Evolutionary conservation across 2,888 invertebrate genomes (phyloP).

Genomic region (Andricus quercusramuli): DNA sequence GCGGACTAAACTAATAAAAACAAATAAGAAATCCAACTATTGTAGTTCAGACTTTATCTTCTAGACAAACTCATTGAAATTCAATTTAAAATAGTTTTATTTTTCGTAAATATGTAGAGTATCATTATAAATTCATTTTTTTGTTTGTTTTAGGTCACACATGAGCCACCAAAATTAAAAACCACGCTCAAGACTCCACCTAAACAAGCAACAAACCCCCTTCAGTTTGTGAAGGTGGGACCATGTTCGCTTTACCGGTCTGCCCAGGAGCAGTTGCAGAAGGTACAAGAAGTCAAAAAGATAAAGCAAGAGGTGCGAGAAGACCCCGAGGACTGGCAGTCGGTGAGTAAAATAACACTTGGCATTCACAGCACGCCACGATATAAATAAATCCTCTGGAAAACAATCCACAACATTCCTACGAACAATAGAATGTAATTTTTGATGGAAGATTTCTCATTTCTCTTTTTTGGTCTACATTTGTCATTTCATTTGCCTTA

Average conservation of each 20-base stretch:
- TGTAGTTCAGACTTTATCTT: background rate
- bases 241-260: slow-evolving; percentile 92
- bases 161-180: slow-evolving; percentile 76
- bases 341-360: slow-evolving; percentile 81
- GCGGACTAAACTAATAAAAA: too few relatives aligned
- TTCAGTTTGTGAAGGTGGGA: slow-evolving; percentile 93
- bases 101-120: background rate
- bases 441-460: background rate
- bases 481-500: too few relatives aligned
- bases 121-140: background rate
- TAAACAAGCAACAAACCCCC: slow-evolving; percentile 91
- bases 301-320: slow-evolving; percentile 89
- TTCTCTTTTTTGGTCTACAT: background rate
- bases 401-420: background rate
- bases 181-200: slow-evolving; percentile 83
- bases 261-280: slow-evolving; percentile 91
- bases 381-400: background rate
- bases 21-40: too few relatives aligned
- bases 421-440: background rate
- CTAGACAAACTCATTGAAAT: background rate
- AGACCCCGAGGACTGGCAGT: slow-evolving; percentile 95
- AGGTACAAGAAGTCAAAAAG: slow-evolving; percentile 91
- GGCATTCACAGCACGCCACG: background rate
- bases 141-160: slow-evolving; percentile 66
- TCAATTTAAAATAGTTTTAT: slow-evolving; percentile 1